Base-by-base conservation (phyloP, 2,797 vertebrate species). In the Pipistrellus nathusii region DNA sequence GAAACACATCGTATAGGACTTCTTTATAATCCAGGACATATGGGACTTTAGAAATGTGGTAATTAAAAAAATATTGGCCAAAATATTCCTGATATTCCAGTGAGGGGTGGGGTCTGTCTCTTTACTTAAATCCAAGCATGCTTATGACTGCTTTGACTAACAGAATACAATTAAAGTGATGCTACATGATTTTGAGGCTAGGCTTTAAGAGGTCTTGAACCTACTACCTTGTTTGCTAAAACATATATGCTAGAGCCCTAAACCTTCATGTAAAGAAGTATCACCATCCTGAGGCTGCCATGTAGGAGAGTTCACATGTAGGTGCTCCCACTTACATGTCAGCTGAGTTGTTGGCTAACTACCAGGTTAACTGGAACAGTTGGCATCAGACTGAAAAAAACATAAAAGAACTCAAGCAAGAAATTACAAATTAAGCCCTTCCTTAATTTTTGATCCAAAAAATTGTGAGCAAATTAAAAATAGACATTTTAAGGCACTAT, bases 401-500 rank as follows among this genome's bases (percentile, higher is more conserved):
- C n/a, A 82, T 73, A 46, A 85, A 88, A 77, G 20, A 94, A 82
- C 13, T 57, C 64, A 71, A 62, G 64, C 77, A 90, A 69, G 68
- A 90, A 76, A 38, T 44, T 30, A 30, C 14, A 12, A 23, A 10
- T 57, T 62, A 95, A 87, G 23, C 25, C 30, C 76, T 89, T 93
- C 53, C 68, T 69, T 38, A 95, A 68, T 91, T 81, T 77, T 55
- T 92, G 44, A 77, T 73, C 44, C 5, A 66, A 64, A 57, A 78
- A 83, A 94, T 68, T 4, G 8, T 72, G 85, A 92, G 38, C 10
- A 55, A 89, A 27, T 72, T 77, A 84, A 72, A 93, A 93, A 90
- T 18, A 77, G 32, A 48, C 64, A 78, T 66, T 85, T 57, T 82
- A 76, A 92, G 30, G 53, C n/a, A 48, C 41, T 86, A 21, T 13